Evolutionary conservation across 2,797 vertebrate species (phyloP).

Genomic region (Enteromius thamalakanensis): DNA sequence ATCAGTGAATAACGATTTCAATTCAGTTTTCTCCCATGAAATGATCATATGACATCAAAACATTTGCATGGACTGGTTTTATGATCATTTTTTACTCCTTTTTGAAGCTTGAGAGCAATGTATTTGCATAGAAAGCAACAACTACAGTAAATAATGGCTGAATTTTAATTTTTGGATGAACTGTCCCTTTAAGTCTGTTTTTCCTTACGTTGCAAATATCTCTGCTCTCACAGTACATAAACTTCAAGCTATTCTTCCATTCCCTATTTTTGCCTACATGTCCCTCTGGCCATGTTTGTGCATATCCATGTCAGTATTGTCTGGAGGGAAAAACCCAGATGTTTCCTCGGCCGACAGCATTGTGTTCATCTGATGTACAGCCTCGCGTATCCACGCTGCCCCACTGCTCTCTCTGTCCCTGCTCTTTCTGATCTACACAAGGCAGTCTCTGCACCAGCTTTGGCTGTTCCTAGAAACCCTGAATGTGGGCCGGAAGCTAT

Average conservation of each 20-base stretch:
- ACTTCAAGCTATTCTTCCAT: conserved; percentile 31
- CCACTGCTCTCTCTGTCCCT: conserved; percentile 33
- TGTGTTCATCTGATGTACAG: conserved; percentile 52
- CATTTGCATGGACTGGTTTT: background rate
- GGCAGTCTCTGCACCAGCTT: conserved; percentile 28
- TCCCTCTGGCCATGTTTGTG: conserved; percentile 55
- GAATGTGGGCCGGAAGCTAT: conserved; percentile 49
- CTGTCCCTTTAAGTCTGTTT: conserved; percentile 9
- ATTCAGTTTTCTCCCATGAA: background rate
- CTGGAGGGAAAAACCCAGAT: conserved; percentile 62
- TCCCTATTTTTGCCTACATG: conserved; percentile 40
- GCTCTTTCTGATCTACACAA: conserved; percentile 53
- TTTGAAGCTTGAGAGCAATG: background rate
- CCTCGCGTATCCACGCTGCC: conserved; percentile 9
- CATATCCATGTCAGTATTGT: conserved; percentile 58
- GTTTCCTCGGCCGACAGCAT: conserved; percentile 54
- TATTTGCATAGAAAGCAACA: background rate
- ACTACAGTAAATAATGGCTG: background rate
- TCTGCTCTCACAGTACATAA: conserved; percentile 29
- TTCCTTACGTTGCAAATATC: conserved; percentile 15
- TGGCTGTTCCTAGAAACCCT: conserved; percentile 52
- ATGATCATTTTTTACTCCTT: background rate
- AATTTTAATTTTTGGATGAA: rapidly evolving
- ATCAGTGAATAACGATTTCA: background rate
- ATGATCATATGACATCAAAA: background rate